Conservation (phyloP, 2,797 vertebrate species). For the Xiphophorus birchmanni region DNA sequence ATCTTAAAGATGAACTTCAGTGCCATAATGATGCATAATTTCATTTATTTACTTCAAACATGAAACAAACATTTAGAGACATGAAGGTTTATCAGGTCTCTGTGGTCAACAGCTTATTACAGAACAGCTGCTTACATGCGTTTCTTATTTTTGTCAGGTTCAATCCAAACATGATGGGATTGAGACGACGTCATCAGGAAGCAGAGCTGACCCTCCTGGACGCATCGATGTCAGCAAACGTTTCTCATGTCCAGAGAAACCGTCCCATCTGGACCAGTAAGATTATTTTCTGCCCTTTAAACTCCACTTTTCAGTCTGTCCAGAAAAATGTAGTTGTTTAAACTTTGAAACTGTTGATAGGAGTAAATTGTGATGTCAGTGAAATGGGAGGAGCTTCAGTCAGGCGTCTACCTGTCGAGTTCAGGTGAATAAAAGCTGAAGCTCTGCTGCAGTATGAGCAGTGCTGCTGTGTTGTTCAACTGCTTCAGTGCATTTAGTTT, state of each 20-base stretch:
- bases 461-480: neutral
- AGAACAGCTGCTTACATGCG: neutral
- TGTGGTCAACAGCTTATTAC: neutral
- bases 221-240: neutral
- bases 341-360: neutral
- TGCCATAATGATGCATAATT: no score
- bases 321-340: neutral
- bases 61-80: neutral
- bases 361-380: neutral
- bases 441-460: neutral
- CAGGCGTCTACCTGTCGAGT: neutral
- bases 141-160: neutral
- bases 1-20: no score
- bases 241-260: neutral
- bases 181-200: no score
- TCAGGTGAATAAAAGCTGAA: slow-evolving; percentile 1
- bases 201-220: neutral
- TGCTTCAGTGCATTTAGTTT: neutral
- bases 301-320: neutral
- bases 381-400: neutral
- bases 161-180: no score
- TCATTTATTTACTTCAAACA: neutral
- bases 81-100: no score
- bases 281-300: neutral
- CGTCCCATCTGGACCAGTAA: no score